phyloP scores from a whole-genome alignment of 2,797 vertebrate genomes.

The Halcyon leucocephala region DNA sequence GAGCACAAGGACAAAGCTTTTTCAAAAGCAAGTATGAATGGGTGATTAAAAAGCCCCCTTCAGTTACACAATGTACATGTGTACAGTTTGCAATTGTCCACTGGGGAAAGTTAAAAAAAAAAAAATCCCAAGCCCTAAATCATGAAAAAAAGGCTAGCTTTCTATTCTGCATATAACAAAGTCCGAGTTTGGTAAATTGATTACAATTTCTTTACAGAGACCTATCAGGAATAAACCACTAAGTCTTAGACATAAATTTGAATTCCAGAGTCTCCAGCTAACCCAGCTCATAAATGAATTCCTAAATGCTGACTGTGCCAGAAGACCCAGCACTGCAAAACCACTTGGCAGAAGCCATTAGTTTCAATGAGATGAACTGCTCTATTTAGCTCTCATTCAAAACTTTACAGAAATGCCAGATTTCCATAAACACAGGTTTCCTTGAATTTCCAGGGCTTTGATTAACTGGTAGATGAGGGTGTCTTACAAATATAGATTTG shows the following conservation, averaged over 20 bases:
- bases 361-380: slow-evolving; percentile 88
- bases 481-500: slow-evolving; percentile 81
- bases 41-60: slow-evolving; percentile 18
- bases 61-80: not conserved
- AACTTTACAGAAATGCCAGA: slow-evolving; percentile 84
- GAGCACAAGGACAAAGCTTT: slow-evolving; percentile 29
- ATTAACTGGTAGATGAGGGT: slow-evolving; percentile 81
- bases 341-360: slow-evolving; percentile 86
- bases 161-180: slow-evolving; percentile 66
- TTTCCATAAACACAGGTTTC: slow-evolving; percentile 85
- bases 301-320: slow-evolving; percentile 91
- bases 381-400: slow-evolving; percentile 84
- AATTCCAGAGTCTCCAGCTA: slow-evolving; percentile 87
- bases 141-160: slow-evolving; percentile 42
- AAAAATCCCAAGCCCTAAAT: slow-evolving; percentile 36
- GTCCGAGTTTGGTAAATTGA: slow-evolving; percentile 79
- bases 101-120: slow-evolving; percentile 13
- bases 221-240: slow-evolving; percentile 78
- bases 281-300: slow-evolving; percentile 91
- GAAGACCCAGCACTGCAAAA: slow-evolving; percentile 89
- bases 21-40: slow-evolving; percentile 36
- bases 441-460: slow-evolving; percentile 83
- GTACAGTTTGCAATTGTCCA: slow-evolving; percentile 42
- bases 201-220: slow-evolving; percentile 79
- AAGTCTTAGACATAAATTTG: slow-evolving; percentile 85